These are phyloP conservation scores for Drosophila asahinai DNA, from an alignment of 1,140 invertebrate species.

Conservation along the genomic window DNA sequence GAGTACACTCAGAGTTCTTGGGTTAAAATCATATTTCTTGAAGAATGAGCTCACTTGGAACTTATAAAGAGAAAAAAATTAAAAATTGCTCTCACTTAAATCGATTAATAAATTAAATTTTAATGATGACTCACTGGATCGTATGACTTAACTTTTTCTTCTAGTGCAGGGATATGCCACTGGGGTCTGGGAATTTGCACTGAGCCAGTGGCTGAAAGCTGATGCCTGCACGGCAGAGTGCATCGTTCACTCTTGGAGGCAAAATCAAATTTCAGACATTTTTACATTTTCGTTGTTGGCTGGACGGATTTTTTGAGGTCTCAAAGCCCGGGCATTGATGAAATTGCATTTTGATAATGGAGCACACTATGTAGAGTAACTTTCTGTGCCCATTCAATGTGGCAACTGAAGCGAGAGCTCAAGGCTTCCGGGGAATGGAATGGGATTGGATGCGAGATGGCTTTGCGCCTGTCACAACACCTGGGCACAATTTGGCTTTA, in stretches of 20 bases:
- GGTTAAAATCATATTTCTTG: background rate
- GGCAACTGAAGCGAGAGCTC: constrained; percentile 59
- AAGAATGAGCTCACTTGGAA: background rate
- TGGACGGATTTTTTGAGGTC: constrained; percentile 60
- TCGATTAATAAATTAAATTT: background rate
- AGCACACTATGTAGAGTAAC: constrained; percentile 33
- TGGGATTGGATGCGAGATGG: constrained; percentile 21
- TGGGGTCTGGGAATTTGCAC: constrained; percentile 17
- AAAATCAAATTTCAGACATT: constrained; percentile 76
- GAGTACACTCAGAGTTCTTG: background rate
- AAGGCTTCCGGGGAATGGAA: constrained; percentile 22
- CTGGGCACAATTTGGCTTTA: constrained; percentile 43
- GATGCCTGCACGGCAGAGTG: constrained; percentile 44
- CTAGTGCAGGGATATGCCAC: background rate
- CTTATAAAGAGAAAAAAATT: no score
- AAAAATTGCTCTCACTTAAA: background rate
- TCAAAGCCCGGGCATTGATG: constrained; percentile 64
- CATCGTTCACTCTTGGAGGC: constrained; percentile 50
- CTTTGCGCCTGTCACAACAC: constrained; percentile 48
- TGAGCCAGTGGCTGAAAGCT: constrained; percentile 33
- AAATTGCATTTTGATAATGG: constrained; percentile 73
- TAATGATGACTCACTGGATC: no score
- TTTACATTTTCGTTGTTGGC: constrained; percentile 54
- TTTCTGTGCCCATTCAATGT: constrained; percentile 55
- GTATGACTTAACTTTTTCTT: background rate